Evolutionary conservation across 2,888 invertebrate genomes (phyloP).

Genomic region (Resseliella maxima): DNA sequence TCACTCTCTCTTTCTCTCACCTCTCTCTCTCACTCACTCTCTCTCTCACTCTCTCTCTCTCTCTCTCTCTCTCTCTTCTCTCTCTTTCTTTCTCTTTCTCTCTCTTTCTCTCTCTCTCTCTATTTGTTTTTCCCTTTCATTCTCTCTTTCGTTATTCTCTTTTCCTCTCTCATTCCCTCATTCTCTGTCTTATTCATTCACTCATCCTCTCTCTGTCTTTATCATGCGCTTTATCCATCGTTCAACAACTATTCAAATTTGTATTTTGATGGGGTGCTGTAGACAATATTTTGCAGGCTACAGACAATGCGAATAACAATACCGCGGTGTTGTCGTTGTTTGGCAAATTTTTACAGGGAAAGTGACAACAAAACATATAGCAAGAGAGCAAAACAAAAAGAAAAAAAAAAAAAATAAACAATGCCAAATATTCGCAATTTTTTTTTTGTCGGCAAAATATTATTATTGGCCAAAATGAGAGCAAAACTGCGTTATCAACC

Average conservation of each 20-base stretch:
- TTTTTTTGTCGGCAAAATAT: background rate
- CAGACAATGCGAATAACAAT: constrained; percentile 15
- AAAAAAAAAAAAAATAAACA: background rate
- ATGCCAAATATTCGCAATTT: background rate
- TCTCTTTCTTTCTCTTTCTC: no score
- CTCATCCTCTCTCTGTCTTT: no score
- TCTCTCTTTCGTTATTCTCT: no score
- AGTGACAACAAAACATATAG: background rate
- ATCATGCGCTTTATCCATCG: no score
- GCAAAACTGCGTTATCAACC: background rate
- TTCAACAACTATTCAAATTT: background rate
- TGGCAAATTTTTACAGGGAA: background rate
- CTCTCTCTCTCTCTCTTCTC: no score
- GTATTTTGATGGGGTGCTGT: background rate
- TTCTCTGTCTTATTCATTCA: no score
- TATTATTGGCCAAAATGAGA: background rate
- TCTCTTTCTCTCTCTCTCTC: no score
- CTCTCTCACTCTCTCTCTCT: no score
- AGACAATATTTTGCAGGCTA: constrained; percentile 27
- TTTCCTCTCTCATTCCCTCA: no score
- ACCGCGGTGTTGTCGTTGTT: background rate
- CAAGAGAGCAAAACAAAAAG: background rate
- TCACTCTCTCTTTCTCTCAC: no score
- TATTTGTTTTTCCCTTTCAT: no score
- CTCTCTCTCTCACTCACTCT: no score